phyloP scores from a whole-genome alignment of 2,888 invertebrate species.

The Scelioninae gen. 1 region DNA sequence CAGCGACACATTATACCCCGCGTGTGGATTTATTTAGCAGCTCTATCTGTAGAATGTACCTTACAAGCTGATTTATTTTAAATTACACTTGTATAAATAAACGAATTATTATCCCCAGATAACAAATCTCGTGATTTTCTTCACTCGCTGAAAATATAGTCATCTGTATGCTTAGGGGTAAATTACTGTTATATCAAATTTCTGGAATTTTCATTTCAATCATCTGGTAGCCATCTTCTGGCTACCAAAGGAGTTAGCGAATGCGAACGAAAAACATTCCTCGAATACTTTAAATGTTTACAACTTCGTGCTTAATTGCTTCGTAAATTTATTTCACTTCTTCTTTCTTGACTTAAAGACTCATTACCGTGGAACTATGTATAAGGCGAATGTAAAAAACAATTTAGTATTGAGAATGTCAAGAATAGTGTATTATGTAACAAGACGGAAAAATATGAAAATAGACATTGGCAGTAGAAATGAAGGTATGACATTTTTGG shows the following conservation, averaged over 20 bases:
- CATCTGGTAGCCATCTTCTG: neutral
- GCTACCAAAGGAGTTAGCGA: slow-evolving; percentile 4
- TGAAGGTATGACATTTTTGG: too few species aligned
- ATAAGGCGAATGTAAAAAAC: too few species aligned
- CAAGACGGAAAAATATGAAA: too few species aligned
- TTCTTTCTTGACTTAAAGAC: slow-evolving; percentile 18
- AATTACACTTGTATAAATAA: slow-evolving; percentile 35
- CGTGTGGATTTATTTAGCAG: slow-evolving; percentile 42
- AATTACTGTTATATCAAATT: slow-evolving; percentile 26
- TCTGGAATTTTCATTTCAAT: neutral
- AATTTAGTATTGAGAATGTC: too few species aligned
- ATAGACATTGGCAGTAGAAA: too few species aligned
- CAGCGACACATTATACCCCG: slow-evolving; percentile 24
- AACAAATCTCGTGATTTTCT: slow-evolving; percentile 15
- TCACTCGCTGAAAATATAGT: neutral
- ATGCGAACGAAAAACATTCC: slow-evolving; percentile 37
- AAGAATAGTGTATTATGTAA: too few species aligned
- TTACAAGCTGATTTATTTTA: slow-evolving; percentile 48
- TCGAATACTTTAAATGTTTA: slow-evolving; percentile 43
- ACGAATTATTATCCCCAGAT: slow-evolving; percentile 13
- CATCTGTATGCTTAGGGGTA: neutral
- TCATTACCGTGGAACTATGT: neutral
- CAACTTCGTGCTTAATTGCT: slow-evolving; percentile 45
- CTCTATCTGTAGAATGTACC: slow-evolving; percentile 27
- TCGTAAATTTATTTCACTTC: slow-evolving; percentile 27